Conservation (phyloP, 2,113 vertebrate species). For the Monarcha castaneiventris region DNA sequence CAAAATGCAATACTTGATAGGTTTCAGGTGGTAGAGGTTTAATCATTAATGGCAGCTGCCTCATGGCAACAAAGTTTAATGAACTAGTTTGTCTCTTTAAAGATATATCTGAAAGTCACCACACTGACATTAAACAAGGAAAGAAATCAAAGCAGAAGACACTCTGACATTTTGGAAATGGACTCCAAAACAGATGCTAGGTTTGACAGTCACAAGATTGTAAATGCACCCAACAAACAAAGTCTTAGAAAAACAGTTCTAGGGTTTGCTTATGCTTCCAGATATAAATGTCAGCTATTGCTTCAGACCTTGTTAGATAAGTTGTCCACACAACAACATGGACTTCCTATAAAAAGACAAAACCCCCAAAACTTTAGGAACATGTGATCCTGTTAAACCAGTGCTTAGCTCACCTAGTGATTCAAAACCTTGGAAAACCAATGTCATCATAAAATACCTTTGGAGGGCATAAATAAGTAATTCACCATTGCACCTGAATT, state of each 20-base stretch:
- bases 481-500: background rate
- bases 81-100: background rate
- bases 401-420: background rate
- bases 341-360: background rate
- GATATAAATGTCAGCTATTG: background rate
- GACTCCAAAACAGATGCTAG: slow-evolving; percentile 7
- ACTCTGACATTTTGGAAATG: background rate
- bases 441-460: background rate
- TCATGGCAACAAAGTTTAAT: background rate
- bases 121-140: background rate
- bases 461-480: background rate
- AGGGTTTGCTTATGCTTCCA: background rate
- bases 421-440: background rate
- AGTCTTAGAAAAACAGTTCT: background rate
- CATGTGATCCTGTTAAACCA: background rate
- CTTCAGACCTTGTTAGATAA: background rate
- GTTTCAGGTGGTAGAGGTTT: background rate
- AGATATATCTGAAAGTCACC: background rate
- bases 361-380: background rate
- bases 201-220: slow-evolving; percentile 11
- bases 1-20: background rate
- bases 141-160: slow-evolving; percentile 26
- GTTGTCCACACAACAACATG: background rate
- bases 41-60: background rate
- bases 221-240: background rate